Base-by-base conservation (phyloP, 35 echinoderm and acorn worm species). In the Heliocidaris tuberculata region DNA sequence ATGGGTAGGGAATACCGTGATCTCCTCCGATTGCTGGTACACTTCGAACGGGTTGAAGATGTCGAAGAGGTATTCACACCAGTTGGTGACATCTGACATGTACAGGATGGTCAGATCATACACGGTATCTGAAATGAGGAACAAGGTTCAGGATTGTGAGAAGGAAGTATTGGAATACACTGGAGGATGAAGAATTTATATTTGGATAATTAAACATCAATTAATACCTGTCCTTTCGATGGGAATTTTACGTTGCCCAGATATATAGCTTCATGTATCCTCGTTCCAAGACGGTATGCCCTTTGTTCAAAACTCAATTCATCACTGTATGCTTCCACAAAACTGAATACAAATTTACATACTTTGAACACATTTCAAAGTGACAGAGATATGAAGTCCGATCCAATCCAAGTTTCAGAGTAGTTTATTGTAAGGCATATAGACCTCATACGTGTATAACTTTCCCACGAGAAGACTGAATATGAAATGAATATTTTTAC, bases 31-130 rank as follows among this genome's bases (percentile, higher is more conserved):
- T 89, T 98, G 95, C 94, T 96, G 95, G n/a, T 95, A 90, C 85
- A 98, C 60, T 15, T 98, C 96, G 71, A 92, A 98, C 5, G 96
- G 94, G 31, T 96, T 90, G 94, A 98, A 98, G 31, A 98, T 92
- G 86, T 98, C 97, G 94, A 98, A 98, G 30, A 98, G 96, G 59
- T 98, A 98, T 85, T 98, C 97, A 48, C 97, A 98, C 97, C 97
- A 98, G 85, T 97, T 88, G 12, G 78, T 89, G 27, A 96, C 96
- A 96, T 98, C 97, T 19, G 96, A 88, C 86, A 97, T 97, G 95
- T 97, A 98, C 85, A 98, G 86, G 88, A 98, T 98, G 35, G 96
- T 98, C 61, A 98, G 65, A 52, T 98, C 97, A 94, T 93, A 98
- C 61, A 86, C 94, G 56, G 59, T 94, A 90, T 93, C 93, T 94